phyloP scores from a whole-genome alignment of 2,113 vertebrate species.

The Myotis yumanensis region DNA sequence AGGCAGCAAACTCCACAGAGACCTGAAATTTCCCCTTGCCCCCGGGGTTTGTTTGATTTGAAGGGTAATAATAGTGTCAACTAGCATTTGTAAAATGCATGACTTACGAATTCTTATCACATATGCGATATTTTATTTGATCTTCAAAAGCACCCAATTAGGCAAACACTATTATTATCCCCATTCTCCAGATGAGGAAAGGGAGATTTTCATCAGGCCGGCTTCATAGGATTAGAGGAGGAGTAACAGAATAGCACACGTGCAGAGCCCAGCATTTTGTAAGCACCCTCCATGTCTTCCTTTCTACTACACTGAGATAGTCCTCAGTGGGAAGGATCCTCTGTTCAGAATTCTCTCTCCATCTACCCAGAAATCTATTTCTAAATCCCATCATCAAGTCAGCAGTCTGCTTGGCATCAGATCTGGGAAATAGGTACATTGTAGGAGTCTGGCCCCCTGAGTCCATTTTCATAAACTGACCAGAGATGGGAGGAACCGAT shows the following conservation, averaged over 20 bases:
- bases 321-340: not conserved
- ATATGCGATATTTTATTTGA: not conserved
- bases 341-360: not conserved
- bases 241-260: not conserved
- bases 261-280: not conserved
- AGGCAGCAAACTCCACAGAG: not conserved
- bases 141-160: not conserved
- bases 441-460: not conserved
- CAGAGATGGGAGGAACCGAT: not conserved
- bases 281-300: not conserved
- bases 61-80: not conserved
- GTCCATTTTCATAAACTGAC: not conserved
- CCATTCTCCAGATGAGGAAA: slow-evolving; percentile 3
- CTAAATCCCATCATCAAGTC: not conserved
- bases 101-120: not conserved
- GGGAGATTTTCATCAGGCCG: not conserved
- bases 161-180: not conserved
- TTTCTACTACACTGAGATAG: not conserved
- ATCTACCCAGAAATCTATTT: not conserved
- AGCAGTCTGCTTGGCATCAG: not conserved
- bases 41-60: accelerated
- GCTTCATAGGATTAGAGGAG: not conserved
- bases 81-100: not conserved
- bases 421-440: not conserved
- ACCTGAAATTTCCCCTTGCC: not conserved